Conservation (phyloP, 2,888 invertebrate genomes). For the Lutraria lutraria region DNA sequence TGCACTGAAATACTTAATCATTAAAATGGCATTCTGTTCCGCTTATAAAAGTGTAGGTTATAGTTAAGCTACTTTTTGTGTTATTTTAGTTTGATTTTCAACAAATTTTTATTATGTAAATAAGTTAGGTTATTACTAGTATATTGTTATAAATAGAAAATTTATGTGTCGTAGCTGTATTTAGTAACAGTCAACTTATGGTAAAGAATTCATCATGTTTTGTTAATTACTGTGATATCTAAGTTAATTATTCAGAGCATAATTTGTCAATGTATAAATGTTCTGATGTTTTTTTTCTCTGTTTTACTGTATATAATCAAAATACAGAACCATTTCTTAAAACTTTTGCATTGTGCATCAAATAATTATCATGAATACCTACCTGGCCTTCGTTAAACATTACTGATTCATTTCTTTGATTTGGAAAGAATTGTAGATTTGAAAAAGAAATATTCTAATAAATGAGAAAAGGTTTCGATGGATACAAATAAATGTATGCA, state of each 20-base stretch:
- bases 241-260: constrained; percentile 37
- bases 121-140: neutral
- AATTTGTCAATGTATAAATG: constrained; percentile 14
- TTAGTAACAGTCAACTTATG: neutral
- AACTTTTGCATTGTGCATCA: neutral
- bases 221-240: constrained; percentile 35
- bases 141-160: constrained; percentile 19
- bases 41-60: neutral
- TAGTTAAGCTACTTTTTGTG: neutral
- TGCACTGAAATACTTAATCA: constrained; percentile 3
- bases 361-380: neutral
- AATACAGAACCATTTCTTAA: neutral
- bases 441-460: too few relatives aligned
- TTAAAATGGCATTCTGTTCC: constrained; percentile 7
- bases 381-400: neutral
- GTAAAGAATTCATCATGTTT: neutral
- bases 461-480: neutral
- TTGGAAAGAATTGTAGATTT: neutral
- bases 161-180: neutral
- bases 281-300: neutral
- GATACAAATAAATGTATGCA: neutral
- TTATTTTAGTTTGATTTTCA: neutral
- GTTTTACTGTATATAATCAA: neutral
- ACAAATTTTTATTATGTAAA: neutral
- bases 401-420: too few relatives aligned